Evolutionary conservation across 2,797 vertebrate genomes (phyloP).

Genomic region (Limosa lapponica): DNA sequence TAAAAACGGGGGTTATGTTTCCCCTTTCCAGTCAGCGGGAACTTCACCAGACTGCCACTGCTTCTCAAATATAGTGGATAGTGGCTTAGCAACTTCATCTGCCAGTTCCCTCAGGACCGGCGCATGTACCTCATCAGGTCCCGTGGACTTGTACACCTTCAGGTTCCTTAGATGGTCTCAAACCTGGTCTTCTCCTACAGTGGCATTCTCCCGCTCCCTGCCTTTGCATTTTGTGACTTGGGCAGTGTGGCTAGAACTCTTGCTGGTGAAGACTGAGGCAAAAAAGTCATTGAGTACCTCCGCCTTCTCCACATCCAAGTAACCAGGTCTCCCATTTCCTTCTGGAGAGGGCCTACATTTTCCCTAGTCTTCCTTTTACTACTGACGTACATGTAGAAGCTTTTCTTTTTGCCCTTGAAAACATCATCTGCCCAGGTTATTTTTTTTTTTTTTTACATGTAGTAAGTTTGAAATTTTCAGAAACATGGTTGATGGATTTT

Average conservation of each 20-base stretch:
- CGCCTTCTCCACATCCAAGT: background rate
- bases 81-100: background rate
- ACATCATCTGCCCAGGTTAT: background rate
- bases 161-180: background rate
- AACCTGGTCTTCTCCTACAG: background rate
- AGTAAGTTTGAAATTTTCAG: background rate
- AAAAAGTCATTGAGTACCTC: background rate
- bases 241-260: background rate
- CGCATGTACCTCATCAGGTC: background rate
- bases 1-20: background rate
- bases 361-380: background rate
- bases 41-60: background rate
- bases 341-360: background rate
- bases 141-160: background rate
- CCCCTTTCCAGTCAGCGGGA: background rate
- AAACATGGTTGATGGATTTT: background rate
- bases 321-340: background rate
- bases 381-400: background rate
- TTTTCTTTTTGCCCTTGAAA: background rate
- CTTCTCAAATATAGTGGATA: background rate
- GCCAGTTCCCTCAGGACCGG: background rate
- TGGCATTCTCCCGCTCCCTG: background rate
- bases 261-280: background rate
- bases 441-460: background rate
- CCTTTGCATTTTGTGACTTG: background rate